phyloP scores from a whole-genome alignment of 2,113 vertebrate species.

The Colius striatus region DNA sequence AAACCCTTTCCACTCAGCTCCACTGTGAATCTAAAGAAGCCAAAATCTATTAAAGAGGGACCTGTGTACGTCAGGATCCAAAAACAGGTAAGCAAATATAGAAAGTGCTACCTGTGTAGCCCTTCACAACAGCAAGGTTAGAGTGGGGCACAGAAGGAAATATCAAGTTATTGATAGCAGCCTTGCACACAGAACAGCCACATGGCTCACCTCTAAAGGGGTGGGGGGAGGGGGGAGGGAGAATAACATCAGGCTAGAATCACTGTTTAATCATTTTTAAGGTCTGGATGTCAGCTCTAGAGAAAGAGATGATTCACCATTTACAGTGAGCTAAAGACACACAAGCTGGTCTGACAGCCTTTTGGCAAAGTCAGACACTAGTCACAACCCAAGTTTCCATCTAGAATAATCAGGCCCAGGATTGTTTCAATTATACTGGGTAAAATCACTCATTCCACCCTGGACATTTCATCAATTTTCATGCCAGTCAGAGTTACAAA shows the following conservation, averaged over 20 bases:
- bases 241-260: background rate
- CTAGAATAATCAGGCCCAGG: background rate
- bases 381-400: background rate
- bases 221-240: background rate
- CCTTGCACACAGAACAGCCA: background rate
- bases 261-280: constrained; percentile 25
- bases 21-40: too few relatives aligned
- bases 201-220: background rate
- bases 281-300: background rate
- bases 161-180: constrained; percentile 35
- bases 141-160: background rate
- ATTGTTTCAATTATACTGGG: background rate
- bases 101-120: background rate
- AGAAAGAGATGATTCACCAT: background rate
- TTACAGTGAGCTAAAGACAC: background rate
- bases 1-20: background rate
- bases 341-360: background rate
- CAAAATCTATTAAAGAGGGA: background rate
- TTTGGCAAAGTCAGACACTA: background rate
- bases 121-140: background rate
- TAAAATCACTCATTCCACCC: background rate
- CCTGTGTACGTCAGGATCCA: background rate
- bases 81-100: background rate
- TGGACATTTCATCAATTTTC: background rate
- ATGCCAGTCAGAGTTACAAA: background rate